Evolutionary conservation across 2,797 vertebrate genomes (phyloP).

Genomic region (Myotis planiceps): DNA sequence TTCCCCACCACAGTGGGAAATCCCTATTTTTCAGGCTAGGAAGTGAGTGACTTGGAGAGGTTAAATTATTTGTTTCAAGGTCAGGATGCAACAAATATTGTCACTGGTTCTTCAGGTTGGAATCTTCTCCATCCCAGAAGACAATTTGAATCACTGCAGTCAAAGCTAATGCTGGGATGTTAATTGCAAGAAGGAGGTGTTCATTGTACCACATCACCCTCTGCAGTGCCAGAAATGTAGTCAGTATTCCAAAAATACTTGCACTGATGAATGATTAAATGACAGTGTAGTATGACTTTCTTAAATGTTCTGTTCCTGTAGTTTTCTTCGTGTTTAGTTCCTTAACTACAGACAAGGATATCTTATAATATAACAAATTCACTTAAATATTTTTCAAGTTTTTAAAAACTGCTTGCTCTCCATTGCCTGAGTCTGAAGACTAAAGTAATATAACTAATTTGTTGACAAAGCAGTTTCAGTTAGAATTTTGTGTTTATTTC

Average conservation of each 20-base stretch:
- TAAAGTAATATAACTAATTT: slow-evolving; percentile 4
- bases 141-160: not conserved
- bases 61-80: slow-evolving; percentile 12
- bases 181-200: not conserved
- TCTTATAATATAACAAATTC: not conserved
- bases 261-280: not conserved
- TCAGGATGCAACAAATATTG: not conserved
- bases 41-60: not conserved
- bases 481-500: slow-evolving; percentile 51
- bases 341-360: not conserved
- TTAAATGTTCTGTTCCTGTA: not conserved
- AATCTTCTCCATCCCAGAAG: not conserved
- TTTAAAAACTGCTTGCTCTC: slow-evolving; percentile 31
- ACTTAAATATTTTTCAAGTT: slow-evolving; percentile 46
- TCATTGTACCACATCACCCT: not conserved
- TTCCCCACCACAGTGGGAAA: too few species aligned
- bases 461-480: not conserved
- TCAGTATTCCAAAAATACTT: not conserved
- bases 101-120: not conserved
- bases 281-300: not conserved
- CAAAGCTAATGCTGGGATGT: not conserved
- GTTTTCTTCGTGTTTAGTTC: slow-evolving; percentile 55
- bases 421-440: not conserved
- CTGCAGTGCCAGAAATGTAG: not conserved
- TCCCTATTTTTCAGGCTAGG: not conserved